These are phyloP conservation scores for Mimas tiliae DNA, from an alignment of 2,888 invertebrate species.

Conservation along the genomic window DNA sequence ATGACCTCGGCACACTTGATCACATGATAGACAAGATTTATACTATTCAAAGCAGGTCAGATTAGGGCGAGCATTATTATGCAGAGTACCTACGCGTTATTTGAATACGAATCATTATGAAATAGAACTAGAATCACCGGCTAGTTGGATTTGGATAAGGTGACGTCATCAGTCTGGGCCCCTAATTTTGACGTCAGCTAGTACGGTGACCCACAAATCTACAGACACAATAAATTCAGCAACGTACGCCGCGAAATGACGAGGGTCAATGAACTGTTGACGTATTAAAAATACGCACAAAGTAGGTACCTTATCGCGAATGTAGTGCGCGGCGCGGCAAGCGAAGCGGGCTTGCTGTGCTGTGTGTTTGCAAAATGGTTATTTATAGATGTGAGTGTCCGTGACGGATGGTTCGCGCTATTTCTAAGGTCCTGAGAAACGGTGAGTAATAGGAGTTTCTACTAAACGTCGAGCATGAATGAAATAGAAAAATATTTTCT, in stretches of 20 bases:
- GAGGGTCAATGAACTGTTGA: conserved; percentile 81
- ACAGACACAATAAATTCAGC: conserved; percentile 83
- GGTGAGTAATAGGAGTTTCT: conserved; percentile 49
- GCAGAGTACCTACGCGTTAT: conserved; percentile 66
- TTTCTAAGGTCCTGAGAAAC: conserved; percentile 64
- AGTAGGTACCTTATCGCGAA: conserved; percentile 78
- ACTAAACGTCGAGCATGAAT: conserved; percentile 34
- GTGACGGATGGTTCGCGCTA: conserved; percentile 73
- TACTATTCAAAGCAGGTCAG: conserved; percentile 73
- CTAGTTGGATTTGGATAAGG: conserved; percentile 67
- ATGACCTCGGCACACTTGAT: conserved; percentile 79
- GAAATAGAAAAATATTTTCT: conserved; percentile 36
- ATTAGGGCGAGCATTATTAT: conserved; percentile 78
- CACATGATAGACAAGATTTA: conserved; percentile 70
- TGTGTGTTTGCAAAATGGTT: conserved; percentile 77
- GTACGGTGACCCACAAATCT: conserved; percentile 83
- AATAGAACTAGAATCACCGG: conserved; percentile 77
- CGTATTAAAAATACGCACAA: conserved; percentile 82
- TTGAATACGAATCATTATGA: conserved; percentile 62
- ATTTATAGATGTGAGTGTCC: conserved; percentile 76
- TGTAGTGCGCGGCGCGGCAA: conserved; percentile 73
- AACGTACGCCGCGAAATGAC: conserved; percentile 75
- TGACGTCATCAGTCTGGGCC: conserved; percentile 80
- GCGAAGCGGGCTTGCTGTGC: conserved; percentile 66
- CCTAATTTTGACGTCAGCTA: conserved; percentile 77